phyloP scores from a whole-genome alignment of 2,113 vertebrate species.

The Labeo rohita region DNA sequence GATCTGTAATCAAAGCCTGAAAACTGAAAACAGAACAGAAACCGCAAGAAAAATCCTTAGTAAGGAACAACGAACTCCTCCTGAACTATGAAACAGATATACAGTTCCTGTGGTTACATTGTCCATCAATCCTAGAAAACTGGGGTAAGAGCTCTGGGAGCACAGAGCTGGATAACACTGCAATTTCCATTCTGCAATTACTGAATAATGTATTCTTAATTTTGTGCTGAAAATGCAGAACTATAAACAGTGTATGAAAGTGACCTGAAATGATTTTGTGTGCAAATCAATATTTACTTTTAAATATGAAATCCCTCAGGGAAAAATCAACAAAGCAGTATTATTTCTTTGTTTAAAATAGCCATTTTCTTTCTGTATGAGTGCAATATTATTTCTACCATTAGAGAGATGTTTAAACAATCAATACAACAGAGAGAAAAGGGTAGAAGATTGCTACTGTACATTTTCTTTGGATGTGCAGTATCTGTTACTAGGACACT shows the following conservation, averaged over 20 bases:
- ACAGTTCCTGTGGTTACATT: background rate
- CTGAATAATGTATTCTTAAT: background rate
- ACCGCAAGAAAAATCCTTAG: background rate
- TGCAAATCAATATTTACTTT: background rate
- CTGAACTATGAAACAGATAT: background rate
- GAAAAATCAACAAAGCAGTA: background rate
- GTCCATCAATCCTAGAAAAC: background rate
- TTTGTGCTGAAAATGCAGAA: background rate
- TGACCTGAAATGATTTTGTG: background rate
- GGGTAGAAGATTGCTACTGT: background rate
- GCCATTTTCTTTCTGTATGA: too few species aligned
- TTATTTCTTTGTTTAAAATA: background rate
- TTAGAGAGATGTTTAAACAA: background rate
- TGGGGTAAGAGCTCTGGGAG: background rate
- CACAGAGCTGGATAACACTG: background rate
- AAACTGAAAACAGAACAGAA: constrained; percentile 1
- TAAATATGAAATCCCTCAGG: background rate
- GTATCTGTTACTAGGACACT: background rate
- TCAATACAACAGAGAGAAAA: background rate
- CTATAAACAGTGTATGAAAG: background rate
- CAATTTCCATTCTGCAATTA: background rate
- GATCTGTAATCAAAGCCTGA: constrained; percentile 10
- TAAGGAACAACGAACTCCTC: background rate
- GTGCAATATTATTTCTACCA: background rate
- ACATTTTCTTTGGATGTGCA: background rate